phyloP scores from a whole-genome alignment of 2,888 invertebrate genomes.

The Altica lythri region DNA sequence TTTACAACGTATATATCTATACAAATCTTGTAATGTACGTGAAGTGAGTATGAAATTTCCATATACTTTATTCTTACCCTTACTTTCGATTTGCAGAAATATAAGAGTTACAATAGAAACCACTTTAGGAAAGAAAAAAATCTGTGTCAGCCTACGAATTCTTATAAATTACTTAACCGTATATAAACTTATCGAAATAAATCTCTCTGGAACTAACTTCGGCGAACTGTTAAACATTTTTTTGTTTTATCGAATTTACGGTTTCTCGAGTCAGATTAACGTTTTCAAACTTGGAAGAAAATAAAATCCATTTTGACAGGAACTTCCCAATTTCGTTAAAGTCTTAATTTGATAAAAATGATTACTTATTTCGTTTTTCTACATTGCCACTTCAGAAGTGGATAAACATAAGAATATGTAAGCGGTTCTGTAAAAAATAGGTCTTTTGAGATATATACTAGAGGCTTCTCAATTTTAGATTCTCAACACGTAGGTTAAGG shows the following conservation, averaged over 20 bases:
- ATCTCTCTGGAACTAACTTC: constrained; percentile 1
- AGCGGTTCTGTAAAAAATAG: background rate
- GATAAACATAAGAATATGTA: background rate
- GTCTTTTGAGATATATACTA: too few relatives aligned
- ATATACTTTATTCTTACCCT: too few relatives aligned
- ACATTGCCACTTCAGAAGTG: background rate
- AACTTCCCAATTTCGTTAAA: constrained; percentile 3
- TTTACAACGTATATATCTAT: too few relatives aligned
- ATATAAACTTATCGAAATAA: background rate
- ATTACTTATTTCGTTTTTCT: background rate
- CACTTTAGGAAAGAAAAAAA: too few relatives aligned
- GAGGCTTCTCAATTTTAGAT: too few relatives aligned
- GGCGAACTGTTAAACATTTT: background rate
- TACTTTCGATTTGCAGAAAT: too few relatives aligned
- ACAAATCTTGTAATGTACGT: too few relatives aligned
- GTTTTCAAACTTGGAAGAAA: constrained; percentile 3
- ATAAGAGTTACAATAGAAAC: too few relatives aligned
- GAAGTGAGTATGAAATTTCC: too few relatives aligned
- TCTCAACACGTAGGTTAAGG: too few relatives aligned
- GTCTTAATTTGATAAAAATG: constrained; percentile 1
- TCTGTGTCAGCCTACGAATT: too few relatives aligned
- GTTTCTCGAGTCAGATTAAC: constrained; percentile 1
- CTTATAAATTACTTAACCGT: background rate
- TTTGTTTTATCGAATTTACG: constrained; percentile 1
- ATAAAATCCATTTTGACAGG: background rate